These are phyloP conservation scores for Marmota monax DNA, from an alignment of 2,113 vertebrate species.

Conservation along the genomic window DNA sequence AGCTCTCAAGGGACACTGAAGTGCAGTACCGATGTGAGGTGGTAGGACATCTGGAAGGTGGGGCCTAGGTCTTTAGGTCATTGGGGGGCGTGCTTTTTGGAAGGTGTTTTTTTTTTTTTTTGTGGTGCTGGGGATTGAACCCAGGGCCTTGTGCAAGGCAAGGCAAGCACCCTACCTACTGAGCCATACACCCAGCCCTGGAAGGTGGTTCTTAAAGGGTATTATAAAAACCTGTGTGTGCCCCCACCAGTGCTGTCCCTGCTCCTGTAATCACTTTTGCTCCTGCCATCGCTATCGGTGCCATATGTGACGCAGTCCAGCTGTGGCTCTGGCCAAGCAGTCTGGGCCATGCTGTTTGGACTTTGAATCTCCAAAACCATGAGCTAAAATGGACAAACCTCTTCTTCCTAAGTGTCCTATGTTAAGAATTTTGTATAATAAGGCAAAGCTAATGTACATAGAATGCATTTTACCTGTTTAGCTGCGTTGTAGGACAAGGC, in stretches of 20 bases:
- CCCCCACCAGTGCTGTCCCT: no score
- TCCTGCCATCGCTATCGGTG: no score
- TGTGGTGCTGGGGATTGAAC: no score
- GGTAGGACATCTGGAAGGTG: background rate
- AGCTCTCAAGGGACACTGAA: background rate
- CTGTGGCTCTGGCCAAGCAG: no score
- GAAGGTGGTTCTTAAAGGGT: background rate
- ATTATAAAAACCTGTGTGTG: background rate
- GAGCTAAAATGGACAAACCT: background rate
- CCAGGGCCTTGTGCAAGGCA: no score
- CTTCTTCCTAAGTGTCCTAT: background rate
- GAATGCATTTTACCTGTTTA: background rate
- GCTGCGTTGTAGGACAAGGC: background rate
- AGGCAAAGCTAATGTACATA: background rate
- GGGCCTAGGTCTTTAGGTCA: background rate
- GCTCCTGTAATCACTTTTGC: background rate
- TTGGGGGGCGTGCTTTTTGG: background rate
- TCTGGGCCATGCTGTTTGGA: no score
- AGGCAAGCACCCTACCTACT: no score
- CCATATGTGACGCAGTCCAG: background rate
- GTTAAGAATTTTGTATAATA: background rate
- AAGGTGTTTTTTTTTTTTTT: background rate
- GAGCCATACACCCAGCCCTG: no score
- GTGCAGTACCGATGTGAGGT: rapidly evolving
- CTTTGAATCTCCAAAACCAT: background rate